A percentile compares a stretch with the other conserved stretches of the same genome.
Conservation (phyloP, 2,113 vertebrate species). For the Mormoops blainvillei region DNA sequence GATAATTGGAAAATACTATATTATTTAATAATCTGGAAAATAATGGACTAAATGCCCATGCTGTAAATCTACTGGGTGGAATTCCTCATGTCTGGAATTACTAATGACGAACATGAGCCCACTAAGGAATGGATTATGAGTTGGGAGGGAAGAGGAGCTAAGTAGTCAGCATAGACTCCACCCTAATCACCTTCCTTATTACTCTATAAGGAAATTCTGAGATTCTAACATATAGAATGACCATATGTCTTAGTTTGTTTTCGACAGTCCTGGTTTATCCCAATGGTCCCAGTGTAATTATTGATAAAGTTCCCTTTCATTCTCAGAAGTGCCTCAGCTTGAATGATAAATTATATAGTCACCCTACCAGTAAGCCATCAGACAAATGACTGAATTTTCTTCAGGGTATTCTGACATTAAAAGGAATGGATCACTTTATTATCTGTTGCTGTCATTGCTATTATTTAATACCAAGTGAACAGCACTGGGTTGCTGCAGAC, state of each 20-base stretch:
- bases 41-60: neutral
- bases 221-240: neutral
- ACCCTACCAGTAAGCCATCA: conserved; percentile 42
- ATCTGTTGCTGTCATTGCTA: conserved; percentile 53
- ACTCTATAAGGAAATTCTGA: neutral
- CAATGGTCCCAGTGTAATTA: neutral
- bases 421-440: conserved; percentile 56
- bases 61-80: neutral
- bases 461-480: conserved; percentile 64
- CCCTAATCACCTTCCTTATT: neutral
- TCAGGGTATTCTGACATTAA: conserved; percentile 57
- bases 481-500: conserved; percentile 1
- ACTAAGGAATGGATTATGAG: neutral
- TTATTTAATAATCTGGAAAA: neutral
- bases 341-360: conserved; percentile 29
- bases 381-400: conserved; percentile 56
- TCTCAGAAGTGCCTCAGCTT: neutral
- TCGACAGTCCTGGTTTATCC: neutral
- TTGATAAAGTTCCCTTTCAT: conserved; percentile 23
- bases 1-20: neutral
- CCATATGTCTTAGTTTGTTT: neutral
- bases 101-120: neutral
- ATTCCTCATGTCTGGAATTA: neutral
- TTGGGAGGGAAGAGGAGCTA: neutral
- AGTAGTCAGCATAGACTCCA: neutral